These are phyloP conservation scores for Ceyx margarethae DNA, from an alignment of 2,113 vertebrate genomes.

Conservation along the genomic window DNA sequence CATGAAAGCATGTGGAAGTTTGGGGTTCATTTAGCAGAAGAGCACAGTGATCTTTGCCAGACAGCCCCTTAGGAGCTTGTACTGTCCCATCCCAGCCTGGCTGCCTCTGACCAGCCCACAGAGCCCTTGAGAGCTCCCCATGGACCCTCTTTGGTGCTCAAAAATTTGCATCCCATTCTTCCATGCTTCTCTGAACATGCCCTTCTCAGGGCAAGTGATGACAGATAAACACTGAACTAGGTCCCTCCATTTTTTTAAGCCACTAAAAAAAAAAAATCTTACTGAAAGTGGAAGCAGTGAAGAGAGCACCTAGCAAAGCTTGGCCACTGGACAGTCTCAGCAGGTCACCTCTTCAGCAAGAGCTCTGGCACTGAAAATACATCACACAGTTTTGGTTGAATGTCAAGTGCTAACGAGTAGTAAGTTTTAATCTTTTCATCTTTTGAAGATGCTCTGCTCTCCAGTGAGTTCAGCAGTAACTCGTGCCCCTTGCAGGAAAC, in stretches of 20 bases:
- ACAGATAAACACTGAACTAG: neutral
- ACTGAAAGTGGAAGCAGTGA: neutral
- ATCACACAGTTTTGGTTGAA: neutral
- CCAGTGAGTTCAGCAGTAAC: slow-evolving; percentile 45
- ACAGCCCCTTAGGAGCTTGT: neutral
- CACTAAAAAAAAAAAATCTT: neutral
- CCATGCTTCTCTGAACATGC: neutral
- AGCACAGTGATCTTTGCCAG: neutral
- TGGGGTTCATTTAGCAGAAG: neutral
- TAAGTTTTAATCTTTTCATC: neutral
- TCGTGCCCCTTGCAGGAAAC: neutral
- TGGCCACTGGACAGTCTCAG: neutral
- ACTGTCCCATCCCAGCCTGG: neutral
- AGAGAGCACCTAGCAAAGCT: neutral
- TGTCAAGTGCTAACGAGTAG: neutral
- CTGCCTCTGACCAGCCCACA: neutral
- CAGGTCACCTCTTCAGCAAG: neutral
- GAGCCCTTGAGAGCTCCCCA: neutral
- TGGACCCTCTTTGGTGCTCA: neutral
- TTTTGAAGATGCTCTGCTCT: neutral
- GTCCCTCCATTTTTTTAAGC: neutral
- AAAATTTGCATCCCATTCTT: neutral
- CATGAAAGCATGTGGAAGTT: neutral
- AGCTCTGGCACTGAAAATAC: neutral
- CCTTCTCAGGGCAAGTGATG: neutral